A percentile compares a stretch with the other conserved stretches of the same genome.
Conservation (phyloP, 2,797 vertebrate species). For the Pangasius sanitwongsei region DNA sequence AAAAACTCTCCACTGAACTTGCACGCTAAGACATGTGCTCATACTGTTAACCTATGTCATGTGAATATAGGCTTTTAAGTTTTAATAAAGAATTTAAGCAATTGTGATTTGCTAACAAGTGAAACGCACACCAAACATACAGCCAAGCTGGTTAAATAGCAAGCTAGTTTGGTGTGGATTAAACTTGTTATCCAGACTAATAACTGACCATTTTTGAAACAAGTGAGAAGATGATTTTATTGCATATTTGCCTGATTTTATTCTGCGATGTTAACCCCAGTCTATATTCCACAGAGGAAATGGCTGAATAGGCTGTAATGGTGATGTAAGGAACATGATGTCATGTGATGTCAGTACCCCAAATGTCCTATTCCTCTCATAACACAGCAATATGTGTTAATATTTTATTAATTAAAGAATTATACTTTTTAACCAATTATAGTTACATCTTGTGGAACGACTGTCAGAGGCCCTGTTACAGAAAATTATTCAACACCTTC, state of each 20-base stretch:
- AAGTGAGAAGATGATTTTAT: background rate
- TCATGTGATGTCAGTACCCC: background rate
- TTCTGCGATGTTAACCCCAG: background rate
- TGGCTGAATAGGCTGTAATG: background rate
- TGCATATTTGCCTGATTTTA: background rate
- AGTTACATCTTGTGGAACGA: no score
- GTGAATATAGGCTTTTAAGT: background rate
- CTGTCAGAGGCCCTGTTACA: no score
- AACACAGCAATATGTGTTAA: background rate
- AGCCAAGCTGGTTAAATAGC: background rate
- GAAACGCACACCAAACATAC: background rate
- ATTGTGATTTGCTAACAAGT: background rate
- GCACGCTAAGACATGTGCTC: background rate
- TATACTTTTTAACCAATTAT: no score
- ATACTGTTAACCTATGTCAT: background rate
- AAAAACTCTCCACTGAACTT: background rate
- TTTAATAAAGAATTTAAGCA: background rate
- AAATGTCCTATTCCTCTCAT: background rate
- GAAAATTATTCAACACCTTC: no score
- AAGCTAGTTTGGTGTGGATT: background rate
- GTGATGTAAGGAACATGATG: no score
- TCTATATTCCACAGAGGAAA: background rate
- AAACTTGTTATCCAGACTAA: background rate
- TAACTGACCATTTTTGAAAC: background rate
- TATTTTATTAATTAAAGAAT: background rate